phyloP scores from a whole-genome alignment of 2,888 invertebrate species.

The Anaspis maculata region DNA sequence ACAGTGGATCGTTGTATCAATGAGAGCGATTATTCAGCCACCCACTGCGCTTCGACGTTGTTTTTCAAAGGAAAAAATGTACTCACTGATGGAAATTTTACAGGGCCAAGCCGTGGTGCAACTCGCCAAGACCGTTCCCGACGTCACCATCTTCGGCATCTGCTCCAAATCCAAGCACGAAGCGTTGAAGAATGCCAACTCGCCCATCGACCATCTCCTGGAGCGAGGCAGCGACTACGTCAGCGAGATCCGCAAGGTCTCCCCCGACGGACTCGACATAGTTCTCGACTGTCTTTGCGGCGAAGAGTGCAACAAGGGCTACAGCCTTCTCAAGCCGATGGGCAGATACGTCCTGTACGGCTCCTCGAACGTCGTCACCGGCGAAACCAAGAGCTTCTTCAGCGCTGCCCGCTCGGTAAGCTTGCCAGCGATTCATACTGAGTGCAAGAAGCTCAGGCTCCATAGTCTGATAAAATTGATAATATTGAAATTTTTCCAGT shows the following conservation, averaged over 20 bases:
- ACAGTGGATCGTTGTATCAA: too few relatives aligned
- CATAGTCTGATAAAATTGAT: too few relatives aligned
- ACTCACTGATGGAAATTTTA: too few relatives aligned
- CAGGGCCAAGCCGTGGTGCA: conserved; percentile 82
- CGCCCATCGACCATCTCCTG: conserved; percentile 65
- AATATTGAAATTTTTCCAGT: conserved; percentile 47
- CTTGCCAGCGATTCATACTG: too few relatives aligned
- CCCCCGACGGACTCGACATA: conserved; percentile 74
- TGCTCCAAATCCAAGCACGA: conserved; percentile 82
- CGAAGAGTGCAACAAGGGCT: conserved; percentile 81
- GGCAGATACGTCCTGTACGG: conserved; percentile 84
- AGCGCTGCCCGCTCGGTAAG: conserved; percentile 83
- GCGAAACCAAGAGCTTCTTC: conserved; percentile 87
- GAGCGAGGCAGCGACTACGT: conserved; percentile 76
- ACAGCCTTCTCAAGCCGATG: conserved; percentile 76
- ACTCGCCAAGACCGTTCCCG: conserved; percentile 68
- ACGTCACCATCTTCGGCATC: conserved; percentile 76
- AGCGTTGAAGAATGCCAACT: conserved; percentile 61
- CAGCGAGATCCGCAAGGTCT: conserved; percentile 72
- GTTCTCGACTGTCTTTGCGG: conserved; percentile 84
- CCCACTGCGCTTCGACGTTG: too few relatives aligned
- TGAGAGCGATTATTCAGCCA: too few relatives aligned
- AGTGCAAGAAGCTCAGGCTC: too few relatives aligned
- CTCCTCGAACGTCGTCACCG: conserved; percentile 80
- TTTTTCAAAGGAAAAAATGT: too few relatives aligned